These are phyloP conservation scores for Mayetiola destructor DNA, from an alignment of 2,888 invertebrate genomes.

Conservation along the genomic window DNA sequence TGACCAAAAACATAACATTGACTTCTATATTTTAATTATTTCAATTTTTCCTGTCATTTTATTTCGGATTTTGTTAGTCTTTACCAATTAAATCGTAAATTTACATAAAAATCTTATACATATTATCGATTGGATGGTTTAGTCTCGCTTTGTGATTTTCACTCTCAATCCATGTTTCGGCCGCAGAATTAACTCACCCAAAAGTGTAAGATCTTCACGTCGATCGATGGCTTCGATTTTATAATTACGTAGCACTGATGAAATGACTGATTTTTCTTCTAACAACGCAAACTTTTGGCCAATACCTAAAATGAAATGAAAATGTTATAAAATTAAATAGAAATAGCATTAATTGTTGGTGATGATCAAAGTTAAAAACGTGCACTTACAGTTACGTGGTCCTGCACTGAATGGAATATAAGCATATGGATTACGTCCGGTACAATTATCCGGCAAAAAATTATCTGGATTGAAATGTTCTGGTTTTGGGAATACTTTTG, in stretches of 20 bases:
- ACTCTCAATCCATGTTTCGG: conserved; percentile 43
- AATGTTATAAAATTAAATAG: conserved; percentile 21
- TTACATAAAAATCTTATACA: too few species aligned
- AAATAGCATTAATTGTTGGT: not conserved
- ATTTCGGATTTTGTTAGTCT: too few species aligned
- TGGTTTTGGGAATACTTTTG: conserved; percentile 49
- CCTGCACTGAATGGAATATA: conserved; percentile 56
- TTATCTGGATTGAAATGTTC: conserved; percentile 42
- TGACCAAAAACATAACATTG: too few species aligned
- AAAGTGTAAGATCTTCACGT: conserved; percentile 40
- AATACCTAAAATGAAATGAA: conserved; percentile 44
- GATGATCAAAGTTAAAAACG: conserved; percentile 24
- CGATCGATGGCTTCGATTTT: conserved; percentile 41
- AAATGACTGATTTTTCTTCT: conserved; percentile 45
- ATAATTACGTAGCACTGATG: conserved; percentile 42
- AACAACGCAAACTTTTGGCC: conserved; percentile 53
- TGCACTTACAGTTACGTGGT: conserved; percentile 44
- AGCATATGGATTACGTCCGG: conserved; percentile 43
- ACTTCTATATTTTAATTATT: too few species aligned
- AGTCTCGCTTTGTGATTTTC: conserved; percentile 27
- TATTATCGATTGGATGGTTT: not conserved
- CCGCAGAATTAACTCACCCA: conserved; percentile 45
- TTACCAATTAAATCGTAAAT: too few species aligned
- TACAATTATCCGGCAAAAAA: conserved; percentile 45
- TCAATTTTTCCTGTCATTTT: too few species aligned